phyloP scores from a whole-genome alignment of 2,113 vertebrate genomes.

The Oreochromis niloticus region DNA sequence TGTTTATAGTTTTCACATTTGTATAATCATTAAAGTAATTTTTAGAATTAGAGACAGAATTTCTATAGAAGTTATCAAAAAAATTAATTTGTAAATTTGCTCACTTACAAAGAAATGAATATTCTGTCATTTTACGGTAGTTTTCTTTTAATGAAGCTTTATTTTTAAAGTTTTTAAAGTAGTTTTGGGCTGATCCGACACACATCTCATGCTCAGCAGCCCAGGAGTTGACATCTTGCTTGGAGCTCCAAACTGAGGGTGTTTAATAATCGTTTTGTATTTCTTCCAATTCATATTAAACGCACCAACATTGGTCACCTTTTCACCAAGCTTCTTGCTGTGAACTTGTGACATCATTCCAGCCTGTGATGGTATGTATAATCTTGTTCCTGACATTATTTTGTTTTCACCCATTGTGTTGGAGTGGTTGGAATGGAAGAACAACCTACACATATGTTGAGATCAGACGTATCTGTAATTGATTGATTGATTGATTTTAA shows the following conservation, averaged over 20 bases:
- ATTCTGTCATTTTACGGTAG: neutral
- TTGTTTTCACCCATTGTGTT: neutral
- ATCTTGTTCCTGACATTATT: neutral
- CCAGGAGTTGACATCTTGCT: neutral
- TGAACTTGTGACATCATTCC: neutral
- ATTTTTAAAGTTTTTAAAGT: neutral
- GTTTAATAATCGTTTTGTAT: neutral
- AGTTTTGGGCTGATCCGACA: accelerated
- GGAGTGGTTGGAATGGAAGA: neutral
- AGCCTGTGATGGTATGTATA: neutral
- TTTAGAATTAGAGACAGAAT: neutral
- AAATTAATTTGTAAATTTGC: neutral
- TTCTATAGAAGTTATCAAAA: neutral
- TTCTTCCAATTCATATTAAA: neutral
- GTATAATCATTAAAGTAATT: neutral
- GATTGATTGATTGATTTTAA: neutral
- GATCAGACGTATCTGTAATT: neutral
- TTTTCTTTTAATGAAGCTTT: neutral
- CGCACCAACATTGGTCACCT: neutral
- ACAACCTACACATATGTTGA: neutral
- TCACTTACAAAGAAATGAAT: neutral
- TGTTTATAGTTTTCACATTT: neutral
- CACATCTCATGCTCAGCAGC: neutral
- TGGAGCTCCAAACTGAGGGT: neutral
- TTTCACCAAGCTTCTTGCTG: neutral